A percentile compares a stretch with the other conserved stretches of the same genome.
These are phyloP conservation scores for Scomber scombrus DNA, from an alignment of 2,113 vertebrate genomes.

Conservation along the genomic window DNA sequence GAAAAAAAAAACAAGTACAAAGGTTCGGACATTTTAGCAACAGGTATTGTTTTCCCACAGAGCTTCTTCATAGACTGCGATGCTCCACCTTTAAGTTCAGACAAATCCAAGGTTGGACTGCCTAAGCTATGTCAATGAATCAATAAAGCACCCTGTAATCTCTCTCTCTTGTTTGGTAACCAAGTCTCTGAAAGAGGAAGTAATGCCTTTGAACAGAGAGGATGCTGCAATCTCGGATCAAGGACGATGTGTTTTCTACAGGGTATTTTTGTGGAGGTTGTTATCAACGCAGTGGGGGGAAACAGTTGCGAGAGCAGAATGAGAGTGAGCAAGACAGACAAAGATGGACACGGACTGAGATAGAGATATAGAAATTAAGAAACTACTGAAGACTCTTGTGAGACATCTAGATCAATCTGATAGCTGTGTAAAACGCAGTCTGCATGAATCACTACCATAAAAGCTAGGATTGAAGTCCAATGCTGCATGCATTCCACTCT, in stretches of 20 bases:
- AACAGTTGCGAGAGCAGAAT: constrained; percentile 31
- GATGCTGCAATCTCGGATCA: constrained; percentile 65
- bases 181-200: constrained; percentile 55
- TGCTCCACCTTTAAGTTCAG: constrained; percentile 37
- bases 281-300: constrained; percentile 65
- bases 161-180: constrained; percentile 64
- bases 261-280: constrained; percentile 66
- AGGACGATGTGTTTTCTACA: constrained; percentile 66
- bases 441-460: neutral
- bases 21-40: constrained; percentile 5
- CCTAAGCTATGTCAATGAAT: constrained; percentile 59
- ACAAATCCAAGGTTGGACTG: constrained; percentile 66
- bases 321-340: constrained; percentile 36
- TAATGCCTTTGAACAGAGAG: constrained; percentile 59
- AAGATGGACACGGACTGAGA: constrained; percentile 16
- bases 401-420: neutral
- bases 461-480: neutral
- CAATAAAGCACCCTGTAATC: constrained; percentile 65
- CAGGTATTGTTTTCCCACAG: constrained; percentile 2
- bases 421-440: neutral
- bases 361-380: constrained; percentile 20
- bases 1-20: neutral
- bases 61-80: constrained; percentile 22
- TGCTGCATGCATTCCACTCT: too few relatives aligned
- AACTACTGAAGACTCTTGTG: neutral